Base-by-base conservation (phyloP, 1,140 invertebrate genomes). In the Trichomalopsis sarcophagae region DNA sequence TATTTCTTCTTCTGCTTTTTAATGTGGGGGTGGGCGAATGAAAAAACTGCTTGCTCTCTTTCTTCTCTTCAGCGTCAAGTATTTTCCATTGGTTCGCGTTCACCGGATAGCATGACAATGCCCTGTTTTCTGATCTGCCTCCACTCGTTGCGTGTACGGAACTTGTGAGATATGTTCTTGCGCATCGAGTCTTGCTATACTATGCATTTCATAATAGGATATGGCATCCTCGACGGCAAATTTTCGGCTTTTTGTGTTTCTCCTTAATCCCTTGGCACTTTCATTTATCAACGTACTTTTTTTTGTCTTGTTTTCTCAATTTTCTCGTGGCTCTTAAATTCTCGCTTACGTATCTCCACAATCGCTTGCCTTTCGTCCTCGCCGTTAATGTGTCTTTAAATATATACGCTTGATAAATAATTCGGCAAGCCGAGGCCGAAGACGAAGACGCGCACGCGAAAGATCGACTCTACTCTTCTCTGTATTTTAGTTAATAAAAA, bases 361-460 rank as follows among this genome's bases (percentile, higher is more conserved):
- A 27, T 77, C 23, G 55, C 47, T 78, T 69, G 36, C 36, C 80
- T 85, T 71, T 77, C 71, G 33, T 68, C 81, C 74, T 55, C 55
- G 66, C 33, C 36, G 85, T 87, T 86, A 76, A 27, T n/a, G 36
- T 69, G 17, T 84, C 6, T 40, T 90, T 89, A 89, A 92, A 92
- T 92, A 93, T 92, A 92, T 91, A 91, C 89, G 91, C 88, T 91
- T 88, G 89, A 92, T 92, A 92, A 93, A 93, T 92, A 93, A 92
- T 89, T 80, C 86, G 87, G 87, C 88, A 87, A 87, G 79, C 77
- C 86, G 87, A 87, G 88, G 84, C 81, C 78, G 84, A 84, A 81
- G 84, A 84, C 86, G 88, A 83, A 82, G 85, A 79, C 74, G 86
- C 76, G 75, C 85, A 74, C 87, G 84, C 87, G 71, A 87, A 82